Evolutionary conservation across 2,113 vertebrate genomes (phyloP).

Genomic region (Planiliza haematocheilus): DNA sequence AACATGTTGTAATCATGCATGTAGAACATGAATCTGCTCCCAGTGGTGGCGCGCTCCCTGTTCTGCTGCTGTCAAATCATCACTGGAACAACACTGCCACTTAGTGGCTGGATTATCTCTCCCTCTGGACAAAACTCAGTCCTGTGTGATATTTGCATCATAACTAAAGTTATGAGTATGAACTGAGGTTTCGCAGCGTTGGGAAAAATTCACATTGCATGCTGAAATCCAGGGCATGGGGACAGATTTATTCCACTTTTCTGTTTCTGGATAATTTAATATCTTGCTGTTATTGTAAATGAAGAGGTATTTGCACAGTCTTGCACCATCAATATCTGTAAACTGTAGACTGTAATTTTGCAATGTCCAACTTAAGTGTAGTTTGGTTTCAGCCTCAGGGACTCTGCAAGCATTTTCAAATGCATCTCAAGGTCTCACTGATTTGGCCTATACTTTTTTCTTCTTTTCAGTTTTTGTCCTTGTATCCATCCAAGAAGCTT

Average conservation of each 20-base stretch:
- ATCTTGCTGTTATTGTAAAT: slow-evolving; percentile 42
- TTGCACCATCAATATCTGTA: slow-evolving; percentile 10
- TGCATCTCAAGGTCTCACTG: slow-evolving; percentile 36
- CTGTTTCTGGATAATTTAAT: slow-evolving; percentile 35
- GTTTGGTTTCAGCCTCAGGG: slow-evolving; percentile 37
- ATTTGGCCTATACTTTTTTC: not conserved
- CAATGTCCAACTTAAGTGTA: slow-evolving; percentile 13
- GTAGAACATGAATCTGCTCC: slow-evolving; percentile 47
- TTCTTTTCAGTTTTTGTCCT: not conserved
- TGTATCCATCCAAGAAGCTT: no score
- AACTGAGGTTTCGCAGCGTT: slow-evolving; percentile 29
- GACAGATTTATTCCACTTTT: slow-evolving; percentile 26
- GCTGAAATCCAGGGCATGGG: slow-evolving; percentile 31
- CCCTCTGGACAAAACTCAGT: slow-evolving; percentile 36
- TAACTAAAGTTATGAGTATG: slow-evolving; percentile 48
- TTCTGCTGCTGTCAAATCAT: slow-evolving; percentile 17
- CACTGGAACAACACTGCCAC: slow-evolving; percentile 79
- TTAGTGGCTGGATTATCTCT: slow-evolving; percentile 64
- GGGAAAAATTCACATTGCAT: slow-evolving; percentile 34
- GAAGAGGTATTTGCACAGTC: slow-evolving; percentile 45
- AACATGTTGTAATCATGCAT: slow-evolving; percentile 67
- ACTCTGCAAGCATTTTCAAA: slow-evolving; percentile 29
- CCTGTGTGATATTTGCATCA: slow-evolving; percentile 52
- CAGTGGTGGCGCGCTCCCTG: not conserved
- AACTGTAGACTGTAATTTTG: slow-evolving; percentile 18